Percentiles rank a stretch among this genome's conserved stretches.
phyloP scores from a whole-genome alignment of 2,888 invertebrate genomes.

The Leptinotarsa tumamoca region DNA sequence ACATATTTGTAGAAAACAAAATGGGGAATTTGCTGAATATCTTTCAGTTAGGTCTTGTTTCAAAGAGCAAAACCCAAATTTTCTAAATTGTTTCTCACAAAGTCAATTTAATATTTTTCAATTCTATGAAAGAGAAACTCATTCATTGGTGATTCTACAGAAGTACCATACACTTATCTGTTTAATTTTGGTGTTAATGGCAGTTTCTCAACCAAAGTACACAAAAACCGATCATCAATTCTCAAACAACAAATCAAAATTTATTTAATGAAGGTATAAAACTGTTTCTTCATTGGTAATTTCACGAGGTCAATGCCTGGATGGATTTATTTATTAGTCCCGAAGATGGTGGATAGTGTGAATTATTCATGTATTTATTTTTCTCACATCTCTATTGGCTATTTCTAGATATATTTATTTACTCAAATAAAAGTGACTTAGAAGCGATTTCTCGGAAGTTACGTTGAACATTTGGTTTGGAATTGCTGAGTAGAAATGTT shows the following conservation, averaged over 20 bases:
- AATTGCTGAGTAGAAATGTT: not conserved
- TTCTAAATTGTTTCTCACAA: not conserved
- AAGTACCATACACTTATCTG: not conserved
- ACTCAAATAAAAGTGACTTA: conserved; percentile 17
- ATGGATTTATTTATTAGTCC: conserved; percentile 32
- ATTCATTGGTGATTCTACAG: not conserved
- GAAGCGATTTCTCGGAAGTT: conserved; percentile 6
- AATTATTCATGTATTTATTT: conserved; percentile 34
- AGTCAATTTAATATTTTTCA: not conserved
- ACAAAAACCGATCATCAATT: conserved; percentile 15
- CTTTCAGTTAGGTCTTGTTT: no score
- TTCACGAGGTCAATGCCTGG: conserved; percentile 37
- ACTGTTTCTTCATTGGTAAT: conserved; percentile 26
- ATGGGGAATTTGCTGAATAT: no score
- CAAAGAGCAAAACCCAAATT: not conserved
- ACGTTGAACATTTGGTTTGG: not conserved
- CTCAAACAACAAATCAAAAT: conserved; percentile 16
- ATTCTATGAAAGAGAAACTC: not conserved
- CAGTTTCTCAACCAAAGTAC: not conserved
- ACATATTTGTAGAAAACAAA: no score
- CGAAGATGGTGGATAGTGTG: conserved; percentile 31
- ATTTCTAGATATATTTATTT: conserved; percentile 33
- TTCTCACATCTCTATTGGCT: conserved; percentile 30
- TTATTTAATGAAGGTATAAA: conserved; percentile 29
- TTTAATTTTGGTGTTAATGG: conserved; percentile 7